Evolutionary conservation across 2,113 vertebrate species (phyloP).

Genomic region (Chaetodon auriga): DNA sequence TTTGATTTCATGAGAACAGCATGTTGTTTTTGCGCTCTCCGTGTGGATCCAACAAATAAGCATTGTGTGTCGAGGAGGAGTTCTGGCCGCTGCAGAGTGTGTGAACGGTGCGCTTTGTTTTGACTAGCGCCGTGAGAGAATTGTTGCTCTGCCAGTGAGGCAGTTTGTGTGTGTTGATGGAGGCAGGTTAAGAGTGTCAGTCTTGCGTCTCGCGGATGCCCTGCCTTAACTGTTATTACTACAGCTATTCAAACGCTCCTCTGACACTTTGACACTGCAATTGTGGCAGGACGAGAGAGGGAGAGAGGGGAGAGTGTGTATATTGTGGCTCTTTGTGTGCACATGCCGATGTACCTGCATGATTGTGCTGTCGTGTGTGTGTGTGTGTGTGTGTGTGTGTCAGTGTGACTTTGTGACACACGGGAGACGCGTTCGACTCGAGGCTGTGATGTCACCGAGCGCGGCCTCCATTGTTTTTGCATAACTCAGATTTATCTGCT

Average conservation of each 20-base stretch:
- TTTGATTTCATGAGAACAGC: constrained; percentile 67
- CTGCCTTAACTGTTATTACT: constrained; percentile 75
- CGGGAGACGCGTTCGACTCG: constrained; percentile 54
- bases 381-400: constrained; percentile 6
- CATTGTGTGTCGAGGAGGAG: constrained; percentile 44
- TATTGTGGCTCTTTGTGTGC: not conserved
- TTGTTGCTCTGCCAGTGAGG: constrained; percentile 54
- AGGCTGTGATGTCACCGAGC: constrained; percentile 33
- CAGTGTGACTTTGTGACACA: constrained; percentile 43
- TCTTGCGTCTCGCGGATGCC: constrained; percentile 55
- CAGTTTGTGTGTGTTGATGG: constrained; percentile 68
- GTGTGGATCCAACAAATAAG: constrained; percentile 50
- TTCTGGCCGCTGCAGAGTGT: constrained; percentile 48
- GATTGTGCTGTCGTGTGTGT: not conserved
- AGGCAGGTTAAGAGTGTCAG: constrained; percentile 74
- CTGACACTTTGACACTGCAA: constrained; percentile 67
- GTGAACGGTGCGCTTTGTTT: constrained; percentile 73
- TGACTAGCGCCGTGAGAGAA: constrained; percentile 73
- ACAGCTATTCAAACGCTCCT: constrained; percentile 64
- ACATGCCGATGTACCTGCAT: not conserved
- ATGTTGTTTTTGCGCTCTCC: constrained; percentile 46
- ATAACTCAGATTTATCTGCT: constrained; percentile 18
- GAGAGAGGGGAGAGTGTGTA: not conserved
- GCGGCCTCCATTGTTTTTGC: constrained; percentile 43
- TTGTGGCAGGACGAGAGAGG: constrained; percentile 23